Percentiles rank a stretch among this genome's conserved stretches.
Evolutionary conservation across 2,113 vertebrate genomes (phyloP).

Genomic region (Nycticryphes semicollaris): DNA sequence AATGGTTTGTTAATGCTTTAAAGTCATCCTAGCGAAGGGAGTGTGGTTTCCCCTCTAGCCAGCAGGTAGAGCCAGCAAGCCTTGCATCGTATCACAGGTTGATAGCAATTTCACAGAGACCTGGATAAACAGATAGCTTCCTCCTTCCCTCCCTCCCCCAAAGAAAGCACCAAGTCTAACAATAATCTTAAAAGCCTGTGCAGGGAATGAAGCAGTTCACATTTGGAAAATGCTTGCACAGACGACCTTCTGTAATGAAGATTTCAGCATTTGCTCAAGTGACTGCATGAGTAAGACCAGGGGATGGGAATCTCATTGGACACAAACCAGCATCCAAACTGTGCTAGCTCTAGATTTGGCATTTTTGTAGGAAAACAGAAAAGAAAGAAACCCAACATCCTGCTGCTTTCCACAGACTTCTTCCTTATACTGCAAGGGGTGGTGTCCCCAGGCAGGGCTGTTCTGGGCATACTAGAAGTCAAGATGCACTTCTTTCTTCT

Average conservation of each 20-base stretch:
- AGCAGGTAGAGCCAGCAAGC: constrained; percentile 71
- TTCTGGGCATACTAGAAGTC: background rate
- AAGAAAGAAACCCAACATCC: background rate
- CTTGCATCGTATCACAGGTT: constrained; percentile 36
- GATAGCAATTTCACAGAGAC: background rate
- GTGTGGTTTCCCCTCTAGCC: constrained; percentile 39
- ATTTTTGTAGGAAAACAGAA: background rate
- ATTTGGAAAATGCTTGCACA: background rate
- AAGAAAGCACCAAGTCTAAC: background rate
- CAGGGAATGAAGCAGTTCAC: background rate
- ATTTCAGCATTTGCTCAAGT: background rate
- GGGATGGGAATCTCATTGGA: background rate
- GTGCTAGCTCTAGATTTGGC: background rate
- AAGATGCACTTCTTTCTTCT: background rate
- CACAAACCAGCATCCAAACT: background rate
- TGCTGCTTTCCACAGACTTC: background rate
- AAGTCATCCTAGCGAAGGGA: background rate
- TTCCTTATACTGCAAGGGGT: background rate
- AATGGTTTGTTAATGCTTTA: constrained; percentile 5
- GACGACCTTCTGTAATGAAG: background rate
- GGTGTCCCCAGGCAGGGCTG: background rate
- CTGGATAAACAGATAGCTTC: background rate
- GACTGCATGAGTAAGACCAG: background rate
- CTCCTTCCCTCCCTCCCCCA: background rate
- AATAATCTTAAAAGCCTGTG: background rate